Evolutionary conservation across 2,888 invertebrate species (phyloP), one percentile per base, ranked within the genome.

Genomic region (Diaperis boleti): DNA sequence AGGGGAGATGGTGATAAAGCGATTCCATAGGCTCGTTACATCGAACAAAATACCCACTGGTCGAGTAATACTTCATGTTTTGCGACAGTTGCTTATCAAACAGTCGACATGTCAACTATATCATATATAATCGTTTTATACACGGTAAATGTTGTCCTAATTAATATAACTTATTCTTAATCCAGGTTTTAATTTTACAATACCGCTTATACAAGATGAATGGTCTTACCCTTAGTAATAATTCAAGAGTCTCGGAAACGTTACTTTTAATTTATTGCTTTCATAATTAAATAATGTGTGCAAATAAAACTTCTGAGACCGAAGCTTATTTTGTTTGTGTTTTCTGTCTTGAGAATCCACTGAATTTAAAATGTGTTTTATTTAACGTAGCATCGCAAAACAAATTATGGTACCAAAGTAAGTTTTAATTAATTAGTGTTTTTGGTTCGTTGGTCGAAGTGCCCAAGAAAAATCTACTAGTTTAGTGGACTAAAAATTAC

Each of bases 21-120:
- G 55, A 33, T 55, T 55, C 10, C 44, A 55, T 44, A 22, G 55
- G 33, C 42, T 15, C n/a, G 39, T 20, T 42, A 14, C 26, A 44
- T 44, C 44, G 44, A 42, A 44, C 44, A 44, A 55, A 41, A 31
- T 41, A 17, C 39, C 31, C 54, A 15, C 37, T 33, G 20, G 37
- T 41, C 18, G 41, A 14, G 31, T 44, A 29, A 55, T 55, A 18
- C 55, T 44, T 55, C 55, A 55, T 31, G 13, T 31, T 55, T 5
- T 55, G 44, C 44, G 55, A 55, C 55, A 50, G 17, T 33, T 44
- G 55, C 55, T 55, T 55, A 55, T 55, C 55, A 18, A 42, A 33
- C 42, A 44, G 42, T 55, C 44, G 42, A 55, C 55, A 44, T 33
- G 31, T 55, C 55, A 44, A 10, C 29, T 10, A 14, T 42, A 31